phyloP scores from a whole-genome alignment of 2,797 vertebrate species.

The Iguana delicatissima region DNA sequence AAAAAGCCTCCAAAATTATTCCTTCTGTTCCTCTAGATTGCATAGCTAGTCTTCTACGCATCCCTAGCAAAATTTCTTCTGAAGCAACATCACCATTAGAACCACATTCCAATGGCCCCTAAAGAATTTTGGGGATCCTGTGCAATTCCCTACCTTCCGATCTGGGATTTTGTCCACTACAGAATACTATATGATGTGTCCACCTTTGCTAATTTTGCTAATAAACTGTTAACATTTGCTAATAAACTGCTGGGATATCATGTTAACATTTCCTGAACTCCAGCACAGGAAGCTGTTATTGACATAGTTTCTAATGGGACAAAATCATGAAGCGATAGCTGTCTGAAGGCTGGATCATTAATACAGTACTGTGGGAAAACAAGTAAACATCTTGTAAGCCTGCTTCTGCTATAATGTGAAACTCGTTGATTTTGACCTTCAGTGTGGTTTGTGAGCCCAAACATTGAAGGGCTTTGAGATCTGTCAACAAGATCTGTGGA shows the following conservation, averaged over 20 bases:
- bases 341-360: not conserved
- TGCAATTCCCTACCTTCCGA: not conserved
- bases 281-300: not conserved
- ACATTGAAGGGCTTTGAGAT: not conserved
- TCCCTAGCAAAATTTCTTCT: too few species aligned
- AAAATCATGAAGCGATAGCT: conserved; percentile 3
- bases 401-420: conserved; percentile 5
- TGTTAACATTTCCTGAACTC: not conserved
- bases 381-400: not conserved
- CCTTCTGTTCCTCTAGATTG: too few species aligned
- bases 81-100: too few species aligned
- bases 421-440: not conserved
- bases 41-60: too few species aligned
- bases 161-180: not conserved
- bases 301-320: not conserved
- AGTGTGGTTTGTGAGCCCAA: not conserved
- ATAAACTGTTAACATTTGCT: not conserved
- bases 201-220: not conserved
- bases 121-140: too few species aligned
- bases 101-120: too few species aligned
- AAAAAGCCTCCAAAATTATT: too few species aligned
- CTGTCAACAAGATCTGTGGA: not conserved
- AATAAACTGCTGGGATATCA: not conserved
- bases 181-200: not conserved
- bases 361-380: not conserved